A percentile compares a stretch with the other conserved stretches of the same genome.
Evolutionary conservation across 2,113 vertebrate species (phyloP).

Genomic region (Podiceps cristatus): DNA sequence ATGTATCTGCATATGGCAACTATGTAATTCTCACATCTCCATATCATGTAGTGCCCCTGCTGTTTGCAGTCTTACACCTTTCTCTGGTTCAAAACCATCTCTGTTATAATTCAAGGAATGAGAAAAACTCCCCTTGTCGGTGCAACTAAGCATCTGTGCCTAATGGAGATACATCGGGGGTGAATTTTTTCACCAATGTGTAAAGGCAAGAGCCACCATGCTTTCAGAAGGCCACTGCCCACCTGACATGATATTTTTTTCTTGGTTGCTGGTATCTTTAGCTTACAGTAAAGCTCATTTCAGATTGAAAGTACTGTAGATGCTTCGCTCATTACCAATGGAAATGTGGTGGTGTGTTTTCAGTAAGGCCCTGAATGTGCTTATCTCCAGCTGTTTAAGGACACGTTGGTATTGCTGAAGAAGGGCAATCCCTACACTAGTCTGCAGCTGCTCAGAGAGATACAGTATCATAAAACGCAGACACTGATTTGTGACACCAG

Average conservation of each 20-base stretch:
- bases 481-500: neutral
- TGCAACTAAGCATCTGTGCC: neutral
- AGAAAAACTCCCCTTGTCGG: neutral
- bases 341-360: neutral
- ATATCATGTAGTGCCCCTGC: neutral
- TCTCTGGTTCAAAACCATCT: neutral
- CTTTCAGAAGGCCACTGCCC: neutral
- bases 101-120: neutral
- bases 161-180: neutral
- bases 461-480: neutral
- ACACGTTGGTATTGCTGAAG: neutral
- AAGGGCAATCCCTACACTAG: neutral
- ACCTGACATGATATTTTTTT: neutral
- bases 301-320: neutral
- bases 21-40: neutral
- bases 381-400: conserved; percentile 23
- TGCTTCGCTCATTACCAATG: neutral
- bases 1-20: neutral
- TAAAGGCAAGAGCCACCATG: neutral
- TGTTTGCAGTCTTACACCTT: neutral
- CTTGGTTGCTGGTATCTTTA: neutral
- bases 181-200: neutral
- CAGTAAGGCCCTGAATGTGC: neutral
- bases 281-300: conserved; percentile 18
- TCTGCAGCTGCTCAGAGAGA: conserved; percentile 14